Base-by-base conservation (phyloP, 2,888 invertebrate species). In the Adela reaumurella region DNA sequence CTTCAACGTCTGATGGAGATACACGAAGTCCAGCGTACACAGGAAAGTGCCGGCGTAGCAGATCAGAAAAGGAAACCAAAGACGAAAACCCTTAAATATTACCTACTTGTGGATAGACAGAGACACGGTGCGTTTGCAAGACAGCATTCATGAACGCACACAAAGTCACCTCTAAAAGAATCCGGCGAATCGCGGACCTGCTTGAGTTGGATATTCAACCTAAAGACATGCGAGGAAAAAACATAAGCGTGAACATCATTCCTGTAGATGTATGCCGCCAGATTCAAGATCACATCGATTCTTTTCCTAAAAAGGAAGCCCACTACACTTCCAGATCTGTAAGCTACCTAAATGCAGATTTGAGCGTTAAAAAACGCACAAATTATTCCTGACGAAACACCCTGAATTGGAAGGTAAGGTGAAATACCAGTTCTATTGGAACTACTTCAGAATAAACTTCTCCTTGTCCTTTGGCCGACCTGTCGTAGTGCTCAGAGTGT, bases 351-450 rank as follows among this genome's bases (percentile, higher is more conserved):
- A n/a, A n/a, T n/a, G n/a, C n/a, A n/a, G n/a, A n/a, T n/a, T 17
- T 45, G 19, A 19, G 19, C 17, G 19, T 45, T 45, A 45, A 19
- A 8, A 18, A 45, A 45, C 19, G 45, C 18, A 45, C 19, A 45
- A 49, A n/a, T 42, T 41, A 46, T 41, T 50, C 18, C 29, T 14
- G 19, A 35, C 47, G 47, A 44, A 50, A 50, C 24, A 50, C 28
- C 50, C 50, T 35, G 50, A 46, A 51, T 44, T n/a, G n/a, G n/a
- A n/a, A n/a, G n/a, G n/a, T n/a, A n/a, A n/a, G n/a, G n/a, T n/a
- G n/a, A n/a, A n/a, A 29, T 52, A 52, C 41, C 49, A 51, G 18
- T 48, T 52, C 47, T 52, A 52, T 29, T 51, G 51, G 49, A 24
- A 51, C 19, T 51, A 48, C 35, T 52, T 52, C 46, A 51, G 41